A percentile compares a stretch with the other conserved stretches of the same genome.
These are phyloP conservation scores for Montifringilla adamsi DNA, from an alignment of 2,113 vertebrate genomes.

Conservation along the genomic window DNA sequence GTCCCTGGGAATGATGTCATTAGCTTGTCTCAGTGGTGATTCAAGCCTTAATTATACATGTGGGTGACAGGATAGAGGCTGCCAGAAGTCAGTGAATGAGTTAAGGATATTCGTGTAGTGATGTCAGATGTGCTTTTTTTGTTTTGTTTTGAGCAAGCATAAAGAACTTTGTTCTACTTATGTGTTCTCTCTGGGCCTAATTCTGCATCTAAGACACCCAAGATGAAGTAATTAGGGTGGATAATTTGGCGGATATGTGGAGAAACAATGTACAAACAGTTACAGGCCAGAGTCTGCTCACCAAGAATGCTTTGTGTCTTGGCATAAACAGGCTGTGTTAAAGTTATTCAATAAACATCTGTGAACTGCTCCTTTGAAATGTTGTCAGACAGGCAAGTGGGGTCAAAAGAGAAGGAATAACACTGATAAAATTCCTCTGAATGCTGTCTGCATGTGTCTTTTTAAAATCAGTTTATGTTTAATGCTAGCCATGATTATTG, in stretches of 20 bases:
- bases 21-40: not conserved
- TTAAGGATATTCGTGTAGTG: not conserved
- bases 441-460: not conserved
- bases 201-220: not conserved
- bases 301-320: not conserved
- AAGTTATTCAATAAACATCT: not conserved
- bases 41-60: not conserved
- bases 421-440: not conserved
- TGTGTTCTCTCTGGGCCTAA: not conserved
- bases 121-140: not conserved
- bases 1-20: slow-evolving; percentile 25
- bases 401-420: not conserved
- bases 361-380: not conserved
- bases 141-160: not conserved
- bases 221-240: not conserved
- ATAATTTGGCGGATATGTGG: not conserved
- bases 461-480: not conserved
- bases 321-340: not conserved
- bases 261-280: not conserved
- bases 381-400: not conserved
- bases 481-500: not conserved
- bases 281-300: not conserved
- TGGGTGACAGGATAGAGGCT: not conserved
- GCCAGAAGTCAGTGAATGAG: not conserved
- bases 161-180: not conserved